Evolutionary conservation across 2,888 invertebrate genomes (phyloP), one percentile per base, ranked within the genome.

Genomic region (Spicauda simplicius): DNA sequence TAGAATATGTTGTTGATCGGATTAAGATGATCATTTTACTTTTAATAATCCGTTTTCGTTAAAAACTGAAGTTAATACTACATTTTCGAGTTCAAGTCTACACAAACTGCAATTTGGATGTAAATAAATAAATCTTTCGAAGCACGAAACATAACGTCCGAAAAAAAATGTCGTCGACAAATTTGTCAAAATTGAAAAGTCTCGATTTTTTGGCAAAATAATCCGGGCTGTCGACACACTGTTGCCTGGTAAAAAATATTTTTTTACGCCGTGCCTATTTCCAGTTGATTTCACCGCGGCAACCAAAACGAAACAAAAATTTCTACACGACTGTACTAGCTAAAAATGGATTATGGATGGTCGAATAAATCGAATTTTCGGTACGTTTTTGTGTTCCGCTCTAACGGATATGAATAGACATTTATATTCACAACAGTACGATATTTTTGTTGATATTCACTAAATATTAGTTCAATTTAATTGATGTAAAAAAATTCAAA

Each of bases 321-420:
- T 25, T 25, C 59, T 60, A 30, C 60, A 18, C 33, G 66, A 66
- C 60, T 48, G 60, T 66, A 65, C 65, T 30, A 60, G 54, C 60
- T 48, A 66, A 66, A 58, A 66, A 66, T 66, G 55, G 65, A 66
- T 66, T 66, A 66, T 66, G 54, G 66, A 66, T 66, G 66, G 55
- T 25, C 60, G 66, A 55, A 60, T 66, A 66, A 66, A 66, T 60
- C 55, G 66, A 60, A 66, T 60, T 60, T 66, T 48, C 19, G 19
- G n/a, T 59, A 55, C 59, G 19, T 60, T 66, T 66, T 59, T 66
- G 53, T 60, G 60, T 60, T 48, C 60, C 55, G 48, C 60, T n/a
- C 33, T n/a, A 45, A 33, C 50, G 48, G 55, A 48, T 66, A 55
- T 60, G 55, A 60, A 66, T 66, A 54, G 60, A 55, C 19, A 62